phyloP scores from a whole-genome alignment of 2,888 invertebrate species.

The Cheilosia grossa region DNA sequence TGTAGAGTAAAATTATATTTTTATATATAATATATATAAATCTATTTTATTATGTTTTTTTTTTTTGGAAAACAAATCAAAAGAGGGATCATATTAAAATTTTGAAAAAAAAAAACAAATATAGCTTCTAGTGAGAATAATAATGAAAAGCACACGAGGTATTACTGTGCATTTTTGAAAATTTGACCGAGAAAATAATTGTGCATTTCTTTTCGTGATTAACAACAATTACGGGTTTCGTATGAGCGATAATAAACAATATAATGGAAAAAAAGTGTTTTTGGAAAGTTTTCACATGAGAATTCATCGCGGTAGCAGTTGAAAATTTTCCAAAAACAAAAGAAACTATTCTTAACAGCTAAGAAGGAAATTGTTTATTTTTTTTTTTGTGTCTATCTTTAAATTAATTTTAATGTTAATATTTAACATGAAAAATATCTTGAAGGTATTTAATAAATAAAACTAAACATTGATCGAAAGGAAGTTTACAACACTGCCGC shows the following conservation, averaged over 20 bases:
- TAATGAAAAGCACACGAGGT: slow-evolving; percentile 51
- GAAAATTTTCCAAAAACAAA: slow-evolving; percentile 23
- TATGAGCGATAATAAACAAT: slow-evolving; percentile 17
- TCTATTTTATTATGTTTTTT: background rate
- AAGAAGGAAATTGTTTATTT: slow-evolving; percentile 23
- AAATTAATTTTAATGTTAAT: slow-evolving; percentile 8
- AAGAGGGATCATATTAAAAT: slow-evolving; percentile 18
- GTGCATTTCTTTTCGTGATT: slow-evolving; percentile 63
- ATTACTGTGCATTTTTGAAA: slow-evolving; percentile 59
- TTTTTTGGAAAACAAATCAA: slow-evolving; percentile 12
- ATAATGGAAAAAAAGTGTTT: background rate
- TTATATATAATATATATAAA: no score
- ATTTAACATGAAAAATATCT: slow-evolving; percentile 20
- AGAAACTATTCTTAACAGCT: slow-evolving; percentile 23
- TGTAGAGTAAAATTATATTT: slow-evolving; percentile 44
- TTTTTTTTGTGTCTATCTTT: background rate
- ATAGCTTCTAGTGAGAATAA: slow-evolving; percentile 25
- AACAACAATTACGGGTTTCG: slow-evolving; percentile 44
- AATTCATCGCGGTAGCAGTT: background rate
- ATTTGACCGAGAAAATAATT: slow-evolving; percentile 74
- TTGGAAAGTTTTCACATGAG: slow-evolving; percentile 10
- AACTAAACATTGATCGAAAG: slow-evolving; percentile 21
- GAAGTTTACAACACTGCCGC: slow-evolving; percentile 4
- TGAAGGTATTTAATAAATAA: slow-evolving; percentile 19
- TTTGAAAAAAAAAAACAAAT: slow-evolving; percentile 5